A percentile compares a stretch with the other conserved stretches of the same genome.
Conservation (phyloP, 2,113 vertebrate genomes). For the Hepsetus odoe region DNA sequence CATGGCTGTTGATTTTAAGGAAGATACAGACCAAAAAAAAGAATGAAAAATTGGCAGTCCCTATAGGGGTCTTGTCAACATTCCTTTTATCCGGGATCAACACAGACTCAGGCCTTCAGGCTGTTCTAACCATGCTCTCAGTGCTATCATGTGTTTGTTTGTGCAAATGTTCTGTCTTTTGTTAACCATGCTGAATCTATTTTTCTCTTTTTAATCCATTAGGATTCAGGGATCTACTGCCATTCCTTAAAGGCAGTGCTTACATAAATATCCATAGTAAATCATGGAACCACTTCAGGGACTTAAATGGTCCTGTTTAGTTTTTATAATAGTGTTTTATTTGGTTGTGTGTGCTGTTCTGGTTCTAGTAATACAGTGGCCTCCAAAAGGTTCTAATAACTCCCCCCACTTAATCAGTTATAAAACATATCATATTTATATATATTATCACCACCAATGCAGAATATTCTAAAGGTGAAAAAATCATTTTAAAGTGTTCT, state of each 20-base stretch:
- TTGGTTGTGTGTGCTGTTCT: no score
- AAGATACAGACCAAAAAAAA: constrained; percentile 24
- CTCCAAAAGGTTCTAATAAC: no score
- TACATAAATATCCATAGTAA: neutral
- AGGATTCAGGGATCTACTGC: neutral
- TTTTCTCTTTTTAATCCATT: neutral
- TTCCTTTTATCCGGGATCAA: constrained; percentile 29
- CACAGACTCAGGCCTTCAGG: constrained; percentile 18
- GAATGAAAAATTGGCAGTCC: neutral
- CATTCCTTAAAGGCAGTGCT: no score
- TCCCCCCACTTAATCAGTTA: no score
- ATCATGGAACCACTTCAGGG: neutral
- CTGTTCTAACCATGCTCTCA: neutral
- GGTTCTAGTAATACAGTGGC: no score
- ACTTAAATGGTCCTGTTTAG: no score
- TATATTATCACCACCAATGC: no score
- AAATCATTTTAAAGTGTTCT: no score
- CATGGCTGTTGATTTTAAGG: constrained; percentile 1
- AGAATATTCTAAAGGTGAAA: no score
- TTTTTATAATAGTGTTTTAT: no score
- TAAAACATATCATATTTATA: no score
- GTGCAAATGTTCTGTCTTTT: neutral
- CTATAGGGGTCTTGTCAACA: constrained; percentile 46
- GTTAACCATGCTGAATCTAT: neutral
- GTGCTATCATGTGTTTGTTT: constrained; percentile 9